phyloP scores from a whole-genome alignment of 1,140 invertebrate species.

The Drosophila kurseongensis region DNA sequence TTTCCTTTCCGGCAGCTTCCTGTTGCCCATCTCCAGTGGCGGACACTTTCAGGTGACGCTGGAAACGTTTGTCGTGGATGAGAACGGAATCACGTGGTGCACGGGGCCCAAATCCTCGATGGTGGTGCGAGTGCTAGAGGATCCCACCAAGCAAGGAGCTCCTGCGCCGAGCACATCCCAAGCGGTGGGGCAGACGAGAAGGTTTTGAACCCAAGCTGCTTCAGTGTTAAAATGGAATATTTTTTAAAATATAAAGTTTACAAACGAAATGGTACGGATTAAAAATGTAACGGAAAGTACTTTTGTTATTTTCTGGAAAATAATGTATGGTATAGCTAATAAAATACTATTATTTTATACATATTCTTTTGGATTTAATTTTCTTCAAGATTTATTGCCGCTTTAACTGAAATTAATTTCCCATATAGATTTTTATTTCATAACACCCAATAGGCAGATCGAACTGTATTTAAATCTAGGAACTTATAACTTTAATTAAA shows the following conservation, averaged over 20 bases:
- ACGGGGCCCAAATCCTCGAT: conserved; percentile 82
- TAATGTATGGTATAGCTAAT: too few species aligned
- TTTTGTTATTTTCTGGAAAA: too few species aligned
- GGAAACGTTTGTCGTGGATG: conserved; percentile 83
- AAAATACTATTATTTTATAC: too few species aligned
- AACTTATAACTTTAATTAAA: too few species aligned
- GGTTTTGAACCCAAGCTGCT: conserved; percentile 56
- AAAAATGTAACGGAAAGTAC: too few species aligned
- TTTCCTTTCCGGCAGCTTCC: conserved; percentile 92
- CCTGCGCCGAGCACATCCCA: conserved; percentile 65
- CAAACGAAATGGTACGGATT: too few species aligned
- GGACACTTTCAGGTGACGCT: conserved; percentile 83
- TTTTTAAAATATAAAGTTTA: conserved; percentile 7
- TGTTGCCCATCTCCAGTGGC: conserved; percentile 86
- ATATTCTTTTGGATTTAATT: too few species aligned
- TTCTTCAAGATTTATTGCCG: too few species aligned
- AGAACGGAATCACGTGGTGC: conserved; percentile 80
- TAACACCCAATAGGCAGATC: too few species aligned
- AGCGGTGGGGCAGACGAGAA: conserved; percentile 57
- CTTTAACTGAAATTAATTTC: too few species aligned
- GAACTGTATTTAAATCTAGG: too few species aligned
- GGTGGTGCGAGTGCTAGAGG: conserved; percentile 81
- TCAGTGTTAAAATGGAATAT: conserved; percentile 2
- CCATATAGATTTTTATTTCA: too few species aligned
- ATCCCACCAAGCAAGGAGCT: conserved; percentile 71